Evolutionary conservation across 2,888 invertebrate genomes (phyloP), one percentile per base, ranked within the genome.

Genomic region (Drosophila prolongata): DNA sequence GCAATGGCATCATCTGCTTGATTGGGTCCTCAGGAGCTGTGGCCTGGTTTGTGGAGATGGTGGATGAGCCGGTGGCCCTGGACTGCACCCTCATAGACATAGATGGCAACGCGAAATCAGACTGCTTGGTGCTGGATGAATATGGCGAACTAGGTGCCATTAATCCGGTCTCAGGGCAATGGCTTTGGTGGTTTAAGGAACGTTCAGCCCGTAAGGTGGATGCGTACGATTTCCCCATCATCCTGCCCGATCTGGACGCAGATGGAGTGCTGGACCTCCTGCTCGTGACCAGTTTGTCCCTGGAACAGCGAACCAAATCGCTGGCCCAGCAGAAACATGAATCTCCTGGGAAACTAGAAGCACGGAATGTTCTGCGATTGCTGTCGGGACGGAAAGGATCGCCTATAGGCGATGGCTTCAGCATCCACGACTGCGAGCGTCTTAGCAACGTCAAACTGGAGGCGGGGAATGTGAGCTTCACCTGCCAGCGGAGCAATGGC

Each of bases 61-160:
- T 93, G 43, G 94, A 94, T 80, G 94, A 95, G 79, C 96, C 96
- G 0, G 94, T 94, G 27, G 94, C 95, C 84, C 95, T 97, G 37
- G 95, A 96, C 88, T 97, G 97, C 87, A 93, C 94, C 27, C 91
- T 95, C 1, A 93, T 96, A 57, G 96, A 97, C 92, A 94, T 95
- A 0, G 95, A 96, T 90, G 93, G 93, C 55, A 95, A 96, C 89
- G 95, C 95, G 10, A 94, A 94, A 58, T 94, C 95, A 11, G 96
- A 97, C 86, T 97, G 97, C 78, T 93, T 97, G 59, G 94, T 97
- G 6, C 93, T 95, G 16, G 96, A 96, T 24, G 94, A 95, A 37
- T 94, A 94, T 75, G 96, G 96, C 0, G 92, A 95, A 62, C 77
- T 94, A 70, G 93, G 94, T 50, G 94, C 94, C 46, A 93, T 95